phyloP scores from a whole-genome alignment of 2,113 vertebrate genomes.

The Coryphaenoides rupestris region DNA sequence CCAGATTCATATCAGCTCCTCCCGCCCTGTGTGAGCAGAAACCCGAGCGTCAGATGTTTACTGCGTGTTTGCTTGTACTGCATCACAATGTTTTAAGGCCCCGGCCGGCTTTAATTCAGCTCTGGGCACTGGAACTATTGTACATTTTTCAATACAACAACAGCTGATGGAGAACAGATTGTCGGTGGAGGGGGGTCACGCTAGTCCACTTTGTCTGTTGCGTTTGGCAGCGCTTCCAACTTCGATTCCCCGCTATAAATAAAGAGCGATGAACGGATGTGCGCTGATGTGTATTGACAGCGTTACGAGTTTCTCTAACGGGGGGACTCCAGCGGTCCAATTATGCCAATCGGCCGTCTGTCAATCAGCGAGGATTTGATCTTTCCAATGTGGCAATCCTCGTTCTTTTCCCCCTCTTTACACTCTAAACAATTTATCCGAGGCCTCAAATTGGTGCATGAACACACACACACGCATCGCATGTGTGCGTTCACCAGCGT shows the following conservation, averaged over 20 bases:
- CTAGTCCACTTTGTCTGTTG: conserved; percentile 50
- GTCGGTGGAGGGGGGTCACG: conserved; percentile 9
- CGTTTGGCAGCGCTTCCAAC: conserved; percentile 49
- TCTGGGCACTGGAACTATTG: conserved; percentile 18
- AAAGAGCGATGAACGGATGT: conserved; percentile 41
- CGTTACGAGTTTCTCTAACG: background rate
- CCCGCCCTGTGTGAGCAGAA: too few species aligned
- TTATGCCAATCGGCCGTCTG: too few species aligned
- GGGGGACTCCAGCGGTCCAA: too few species aligned
- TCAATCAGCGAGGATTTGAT: background rate
- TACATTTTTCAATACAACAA: conserved; percentile 42
- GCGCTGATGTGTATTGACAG: conserved; percentile 37
- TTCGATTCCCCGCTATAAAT: conserved; percentile 28
- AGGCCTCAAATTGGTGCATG: too few species aligned
- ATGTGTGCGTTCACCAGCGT: too few species aligned
- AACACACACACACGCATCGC: too few species aligned
- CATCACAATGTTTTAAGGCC: conserved; percentile 46
- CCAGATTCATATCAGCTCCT: background rate
- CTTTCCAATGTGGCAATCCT: background rate
- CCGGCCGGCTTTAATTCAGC: conserved; percentile 51
- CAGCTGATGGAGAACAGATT: conserved; percentile 54
- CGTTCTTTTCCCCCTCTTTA: background rate
- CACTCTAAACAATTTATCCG: background rate
- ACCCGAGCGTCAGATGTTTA: too few species aligned
- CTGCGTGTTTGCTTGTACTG: conserved; percentile 40